phyloP scores from a whole-genome alignment of 2,113 vertebrate species.

The Melospiza georgiana region DNA sequence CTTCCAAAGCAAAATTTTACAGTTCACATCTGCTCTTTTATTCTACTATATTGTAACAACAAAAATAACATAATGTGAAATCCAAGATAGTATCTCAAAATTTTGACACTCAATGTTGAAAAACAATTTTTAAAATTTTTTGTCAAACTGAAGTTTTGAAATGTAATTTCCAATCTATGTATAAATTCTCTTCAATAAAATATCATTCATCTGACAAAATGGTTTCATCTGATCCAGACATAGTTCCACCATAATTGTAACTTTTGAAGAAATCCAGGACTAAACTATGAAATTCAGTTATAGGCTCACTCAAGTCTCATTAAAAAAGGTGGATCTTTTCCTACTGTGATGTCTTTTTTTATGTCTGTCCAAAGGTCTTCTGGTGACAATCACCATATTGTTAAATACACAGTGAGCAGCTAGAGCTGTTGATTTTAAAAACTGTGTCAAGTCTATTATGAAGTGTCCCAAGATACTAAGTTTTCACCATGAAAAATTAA shows the following conservation, averaged over 20 bases:
- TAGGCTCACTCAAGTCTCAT: not conserved
- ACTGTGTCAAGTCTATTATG: conserved; percentile 8
- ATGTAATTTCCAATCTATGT: not conserved
- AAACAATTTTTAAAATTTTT: not conserved
- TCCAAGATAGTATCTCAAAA: not conserved
- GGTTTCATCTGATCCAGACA: not conserved
- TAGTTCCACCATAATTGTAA: not conserved
- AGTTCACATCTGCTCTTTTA: not conserved
- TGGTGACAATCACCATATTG: not conserved
- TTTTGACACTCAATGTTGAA: not conserved
- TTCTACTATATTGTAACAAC: not conserved
- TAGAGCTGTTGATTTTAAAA: conserved; percentile 26
- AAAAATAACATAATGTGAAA: not conserved
- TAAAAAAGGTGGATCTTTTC: not conserved
- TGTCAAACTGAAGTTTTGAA: not conserved
- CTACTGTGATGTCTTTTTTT: not conserved
- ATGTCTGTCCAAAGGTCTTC: not conserved
- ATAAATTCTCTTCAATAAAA: not conserved
- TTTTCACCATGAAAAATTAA: conserved; percentile 18
- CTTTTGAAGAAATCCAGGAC: not conserved
- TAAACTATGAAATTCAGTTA: not conserved
- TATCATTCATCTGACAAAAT: not conserved
- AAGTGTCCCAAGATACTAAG: not conserved
- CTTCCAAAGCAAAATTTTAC: not conserved
- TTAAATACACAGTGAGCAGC: not conserved